Evolutionary conservation across 2,888 invertebrate species (phyloP), one percentile per base, ranked within the genome.

Genomic region (Athetis lepigone): DNA sequence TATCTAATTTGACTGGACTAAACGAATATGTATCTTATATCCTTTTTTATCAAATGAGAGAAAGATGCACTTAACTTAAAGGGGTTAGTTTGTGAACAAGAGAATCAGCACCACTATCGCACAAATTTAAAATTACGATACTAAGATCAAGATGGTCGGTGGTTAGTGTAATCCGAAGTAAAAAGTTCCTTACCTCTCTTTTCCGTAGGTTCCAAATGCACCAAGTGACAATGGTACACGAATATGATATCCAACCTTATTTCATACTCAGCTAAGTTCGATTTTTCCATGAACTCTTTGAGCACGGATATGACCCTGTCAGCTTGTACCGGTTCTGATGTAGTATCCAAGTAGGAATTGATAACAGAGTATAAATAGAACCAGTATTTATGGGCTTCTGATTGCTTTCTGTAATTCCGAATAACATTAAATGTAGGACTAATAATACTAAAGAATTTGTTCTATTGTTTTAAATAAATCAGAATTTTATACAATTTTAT

Each of bases 361-460:
- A 97, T 90, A 0, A 98, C 93, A 21, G 96, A 96, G 87, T 97
- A 98, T 46, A 99, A 90, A 88, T 98, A 97, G 91, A 98, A 98
- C 98, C 99, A 99, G 96, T 98, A 99, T 86, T 97, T 98, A 71
- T 97, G 96, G 0, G 97, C 96, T 68, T 96, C 96, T 0, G 96
- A 93, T 84, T 96, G 96, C 73, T 97, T 95, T 81, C 97, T 97
- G 83, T 49, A 29, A 63, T n/a, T 36, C 5, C n/a, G 36, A 9
- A 36, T 1, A 36, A 4, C 4, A 36, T 36, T 2, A 36, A 36
- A n/a, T 36, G 5, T 27, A 27, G 7, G 2, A 36, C 13, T 2
- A 13, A 43, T n/a, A 7, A 33, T 19, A 47, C 33, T 27, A 6
- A 1, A 6, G n/a, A 25, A 25, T 4, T 4, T 25, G 25, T 25